Base-by-base conservation (phyloP, 2,888 invertebrate genomes). In the Tetranychus piercei region DNA sequence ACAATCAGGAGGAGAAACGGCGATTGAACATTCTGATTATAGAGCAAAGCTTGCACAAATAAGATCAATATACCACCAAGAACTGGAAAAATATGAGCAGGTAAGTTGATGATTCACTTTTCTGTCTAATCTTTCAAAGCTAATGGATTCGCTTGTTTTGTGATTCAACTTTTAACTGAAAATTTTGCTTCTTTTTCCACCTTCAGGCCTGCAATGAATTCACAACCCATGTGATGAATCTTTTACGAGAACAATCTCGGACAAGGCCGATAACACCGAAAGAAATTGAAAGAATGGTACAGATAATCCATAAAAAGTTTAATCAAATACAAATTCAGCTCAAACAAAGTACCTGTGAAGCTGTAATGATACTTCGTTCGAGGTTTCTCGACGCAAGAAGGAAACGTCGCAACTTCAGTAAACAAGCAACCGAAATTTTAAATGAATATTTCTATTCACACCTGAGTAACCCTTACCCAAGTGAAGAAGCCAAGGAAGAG, bases 401-500 rank as follows among this genome's bases (percentile, higher is more conserved):
- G 85, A 99, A 99, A 84, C 88, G 97, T 80, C 89, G 97, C 81
- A 99, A 99, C 86, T 99, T 99, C 85, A 96, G 95, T 87, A 99
- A 99, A 86, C 96, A 97, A 84, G 97, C 97, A 75, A 97, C 97
- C 44, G 97, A 99, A 86, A 94, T 97, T 81, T 87, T 99, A 80
- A 99, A 99, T 85, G 97, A 99, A 86, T 99, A 99, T 84, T 99
- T 99, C 86, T 99, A 99, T 86, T 96, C 96, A 80, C 97, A 99
- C 85, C 88, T 99, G 81, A 94, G 94, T 82, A 99, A 99, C 87
- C 99, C 99, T 45, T 99, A 99, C 86, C 99, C 99, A 78, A 94
- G 94, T 82, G 99, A 99, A 86, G 99, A 99, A 85, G 97, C 97
- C 79, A 99, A 99, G 85, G 99, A 99, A 85, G 99, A 99, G 83